Percentiles rank a stretch among this genome's conserved stretches.
These are phyloP conservation scores for Lutjanus campechanus DNA, from an alignment of 2,797 vertebrate genomes.

Conservation along the genomic window DNA sequence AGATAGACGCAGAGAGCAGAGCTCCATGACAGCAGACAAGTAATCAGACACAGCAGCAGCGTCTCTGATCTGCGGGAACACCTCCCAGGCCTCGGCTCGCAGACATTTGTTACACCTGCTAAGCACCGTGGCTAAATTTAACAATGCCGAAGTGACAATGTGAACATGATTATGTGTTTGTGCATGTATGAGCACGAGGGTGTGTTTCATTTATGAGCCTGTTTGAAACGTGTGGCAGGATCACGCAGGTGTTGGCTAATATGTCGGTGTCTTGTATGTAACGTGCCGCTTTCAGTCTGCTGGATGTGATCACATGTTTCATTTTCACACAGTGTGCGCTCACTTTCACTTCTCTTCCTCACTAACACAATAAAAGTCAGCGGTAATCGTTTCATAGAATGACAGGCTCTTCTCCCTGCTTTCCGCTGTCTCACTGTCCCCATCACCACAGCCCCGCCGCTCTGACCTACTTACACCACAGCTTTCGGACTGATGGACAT, in stretches of 20 bases:
- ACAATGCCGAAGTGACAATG: constrained; percentile 69
- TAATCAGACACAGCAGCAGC: constrained; percentile 76
- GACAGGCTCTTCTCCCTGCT: constrained; percentile 20
- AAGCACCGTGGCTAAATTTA: constrained; percentile 82
- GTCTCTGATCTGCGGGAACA: constrained; percentile 79
- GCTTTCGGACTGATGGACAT: constrained; percentile 44
- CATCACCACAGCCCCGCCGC: constrained; percentile 36
- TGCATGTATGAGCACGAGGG: constrained; percentile 50
- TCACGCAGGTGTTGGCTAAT: constrained; percentile 56
- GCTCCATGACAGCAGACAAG: constrained; percentile 81
- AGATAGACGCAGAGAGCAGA: constrained; percentile 65
- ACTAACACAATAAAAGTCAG: constrained; percentile 44
- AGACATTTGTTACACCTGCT: constrained; percentile 79
- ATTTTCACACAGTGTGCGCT: constrained; percentile 15
- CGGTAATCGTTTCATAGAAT: constrained; percentile 46
- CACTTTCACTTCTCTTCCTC: constrained; percentile 23
- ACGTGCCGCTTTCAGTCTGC: constrained; percentile 23
- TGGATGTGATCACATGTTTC: constrained; percentile 24
- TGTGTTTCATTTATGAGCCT: constrained; percentile 42
- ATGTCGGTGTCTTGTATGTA: constrained; percentile 32
- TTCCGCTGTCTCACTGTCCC: constrained; percentile 17
- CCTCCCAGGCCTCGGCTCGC: constrained; percentile 73
- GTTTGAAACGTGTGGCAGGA: constrained; percentile 57
- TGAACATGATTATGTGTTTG: constrained; percentile 62
- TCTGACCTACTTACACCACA: constrained; percentile 66